Evolutionary conservation across 2,113 vertebrate genomes (phyloP), one percentile per base, ranked within the genome.

Genomic region (Oryctolagus cuniculus): DNA sequence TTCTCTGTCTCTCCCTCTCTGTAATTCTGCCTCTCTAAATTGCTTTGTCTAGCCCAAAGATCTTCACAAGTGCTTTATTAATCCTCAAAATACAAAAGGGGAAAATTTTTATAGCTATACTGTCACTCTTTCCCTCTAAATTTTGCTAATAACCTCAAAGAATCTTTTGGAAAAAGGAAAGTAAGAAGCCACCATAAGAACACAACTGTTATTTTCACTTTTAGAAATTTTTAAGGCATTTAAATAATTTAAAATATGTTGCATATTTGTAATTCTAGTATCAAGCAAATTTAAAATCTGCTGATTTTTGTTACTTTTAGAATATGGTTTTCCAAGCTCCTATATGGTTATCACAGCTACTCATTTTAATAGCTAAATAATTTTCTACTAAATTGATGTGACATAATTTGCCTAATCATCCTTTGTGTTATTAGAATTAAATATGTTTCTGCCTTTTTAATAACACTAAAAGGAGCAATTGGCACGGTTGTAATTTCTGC

Each of bases 381-480:
- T 78, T 96, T 78, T 77, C 31, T 31, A 80, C 88, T 94, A 90
- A 87, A 38, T 86, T 79, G 5, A 72, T 88, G 5, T 74, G 44
- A 75, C 3, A 72, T 80, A 69, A 87, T 89, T 87, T 91, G 80
- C 29, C 7, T n/a, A 74, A 87, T 79, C 66, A 34, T 80, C 86
- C 64, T 92, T 92, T 82, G 61, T 25, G 5, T 82, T 44, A 61
- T 86, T 91, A 74, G 90, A 89, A 93, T 94, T 73, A 87, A 63
- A 17, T 13, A 13, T 78, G 34, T 34, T 85, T 80, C 31, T 84
- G 2, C 69, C 13, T 5, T 51, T 83, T 90, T 86, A 58, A 74
- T 4, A 78, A 77, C 36, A 81, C 10, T 87, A 61, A 31, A 91
- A 25, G 80, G 34, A 93, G 25, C 27, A 87, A 66, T 86, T 89